Evolutionary conservation across 2,888 invertebrate species (phyloP).

Genomic region (Antheraea yamamai): DNA sequence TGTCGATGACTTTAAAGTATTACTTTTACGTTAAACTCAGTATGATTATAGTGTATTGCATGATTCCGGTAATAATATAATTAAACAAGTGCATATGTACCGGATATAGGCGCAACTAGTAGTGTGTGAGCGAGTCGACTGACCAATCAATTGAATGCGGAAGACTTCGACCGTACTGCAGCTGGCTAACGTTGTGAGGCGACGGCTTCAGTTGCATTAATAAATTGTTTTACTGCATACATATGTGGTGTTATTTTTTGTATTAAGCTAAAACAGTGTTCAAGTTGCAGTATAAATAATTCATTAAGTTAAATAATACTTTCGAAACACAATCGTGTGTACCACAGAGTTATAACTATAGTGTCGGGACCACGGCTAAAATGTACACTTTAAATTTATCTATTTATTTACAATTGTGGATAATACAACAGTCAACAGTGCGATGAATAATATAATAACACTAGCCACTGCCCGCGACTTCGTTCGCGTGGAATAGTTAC

Average conservation of each 20-base stretch:
- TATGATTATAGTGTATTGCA: background rate
- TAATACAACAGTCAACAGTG: too few relatives aligned
- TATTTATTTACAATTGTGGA: too few relatives aligned
- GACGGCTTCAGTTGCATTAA: constrained; percentile 13
- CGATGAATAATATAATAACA: too few relatives aligned
- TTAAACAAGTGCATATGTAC: background rate
- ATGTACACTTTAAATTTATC: too few relatives aligned
- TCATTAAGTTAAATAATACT: background rate
- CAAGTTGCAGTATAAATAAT: background rate
- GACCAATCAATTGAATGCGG: constrained; percentile 39
- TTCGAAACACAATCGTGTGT: background rate
- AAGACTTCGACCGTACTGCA: constrained; percentile 20
- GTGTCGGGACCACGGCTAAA: too few relatives aligned
- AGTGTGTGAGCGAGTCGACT: constrained; percentile 14
- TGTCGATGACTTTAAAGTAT: too few relatives aligned
- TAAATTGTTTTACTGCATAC: background rate
- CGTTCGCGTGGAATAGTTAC: too few relatives aligned
- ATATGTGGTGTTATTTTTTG: background rate
- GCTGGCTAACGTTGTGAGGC: constrained; percentile 23
- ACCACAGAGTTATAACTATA: background rate
- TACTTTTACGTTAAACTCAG: background rate
- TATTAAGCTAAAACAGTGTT: background rate
- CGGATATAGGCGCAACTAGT: constrained; percentile 5
- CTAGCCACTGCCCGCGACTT: too few relatives aligned
- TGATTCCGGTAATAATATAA: background rate